Evolutionary conservation across 2,113 vertebrate species (phyloP).

Genomic region (Odocoileus hemionus): DNA sequence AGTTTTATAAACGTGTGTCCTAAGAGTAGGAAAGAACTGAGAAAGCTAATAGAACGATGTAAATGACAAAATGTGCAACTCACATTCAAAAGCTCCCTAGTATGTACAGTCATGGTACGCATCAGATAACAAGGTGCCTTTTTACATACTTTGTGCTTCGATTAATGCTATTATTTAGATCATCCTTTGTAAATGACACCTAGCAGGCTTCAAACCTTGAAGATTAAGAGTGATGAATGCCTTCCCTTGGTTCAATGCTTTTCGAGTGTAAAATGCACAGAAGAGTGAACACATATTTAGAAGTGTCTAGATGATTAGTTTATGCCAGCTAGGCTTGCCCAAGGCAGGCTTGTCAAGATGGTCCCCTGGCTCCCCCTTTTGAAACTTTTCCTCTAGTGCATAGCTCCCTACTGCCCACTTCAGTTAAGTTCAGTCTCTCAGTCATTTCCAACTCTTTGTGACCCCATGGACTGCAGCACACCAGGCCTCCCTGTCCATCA

Average conservation of each 20-base stretch:
- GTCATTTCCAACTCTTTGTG: background rate
- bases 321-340: background rate
- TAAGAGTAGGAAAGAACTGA: constrained; percentile 12
- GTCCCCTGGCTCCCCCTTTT: background rate
- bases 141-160: background rate
- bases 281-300: constrained; percentile 1
- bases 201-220: background rate
- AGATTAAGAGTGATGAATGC: background rate
- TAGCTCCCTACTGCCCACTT: background rate
- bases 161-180: constrained; percentile 25
- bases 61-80: constrained; percentile 2
- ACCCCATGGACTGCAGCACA: background rate
- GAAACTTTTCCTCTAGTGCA: background rate
- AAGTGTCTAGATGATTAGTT: background rate
- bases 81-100: background rate
- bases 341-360: background rate
- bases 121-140: background rate
- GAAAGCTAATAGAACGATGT: background rate
- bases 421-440: background rate
- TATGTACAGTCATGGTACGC: background rate
- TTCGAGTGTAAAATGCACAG: constrained; percentile 14
- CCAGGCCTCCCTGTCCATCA: background rate
- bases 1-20: background rate
- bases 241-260: constrained; percentile 24
- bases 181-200: constrained; percentile 10